phyloP scores from a whole-genome alignment of 1,140 invertebrate genomes.

The Tetramorium parvispinum region DNA sequence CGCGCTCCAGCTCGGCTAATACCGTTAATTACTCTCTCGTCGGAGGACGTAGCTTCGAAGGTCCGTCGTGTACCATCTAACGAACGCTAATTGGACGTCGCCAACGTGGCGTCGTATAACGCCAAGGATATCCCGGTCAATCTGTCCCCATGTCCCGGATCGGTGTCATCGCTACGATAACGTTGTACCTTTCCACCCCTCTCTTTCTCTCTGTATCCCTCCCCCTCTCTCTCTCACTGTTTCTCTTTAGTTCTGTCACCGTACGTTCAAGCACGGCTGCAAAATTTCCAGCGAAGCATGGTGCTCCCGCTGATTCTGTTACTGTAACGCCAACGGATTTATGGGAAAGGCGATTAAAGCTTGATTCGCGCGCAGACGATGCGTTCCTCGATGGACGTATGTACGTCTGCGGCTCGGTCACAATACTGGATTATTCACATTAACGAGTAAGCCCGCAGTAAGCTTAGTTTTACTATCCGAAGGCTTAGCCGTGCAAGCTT shows the following conservation, averaged over 20 bases:
- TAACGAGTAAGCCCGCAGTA: constrained; percentile 23
- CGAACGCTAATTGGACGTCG: constrained; percentile 73
- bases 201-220: neutral
- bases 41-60: constrained; percentile 49
- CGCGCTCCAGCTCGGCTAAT: constrained; percentile 64
- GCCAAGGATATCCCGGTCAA: constrained; percentile 69
- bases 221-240: neutral
- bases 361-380: constrained; percentile 33
- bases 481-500: constrained; percentile 28
- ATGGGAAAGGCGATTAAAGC: constrained; percentile 52
- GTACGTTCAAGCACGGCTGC: neutral
- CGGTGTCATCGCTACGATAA: constrained; percentile 51
- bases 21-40: constrained; percentile 74
- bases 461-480: constrained; percentile 13
- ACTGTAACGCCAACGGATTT: constrained; percentile 39
- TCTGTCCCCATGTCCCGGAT: constrained; percentile 61
- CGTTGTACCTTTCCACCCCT: neutral
- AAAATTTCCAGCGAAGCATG: constrained; percentile 38
- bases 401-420: constrained; percentile 16
- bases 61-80: constrained; percentile 63
- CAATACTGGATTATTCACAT: constrained; percentile 51
- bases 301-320: constrained; percentile 17
- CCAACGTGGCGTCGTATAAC: constrained; percentile 70
- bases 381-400: constrained; percentile 26
- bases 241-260: neutral